These are phyloP conservation scores for human (Homo sapiens) DNA, from an alignment of 2,113 vertebrate species.

Conservation along the genomic window GRCh38 chr11:45960501-45961000, in stretches of 20 bases:
- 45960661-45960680: slow-evolving; percentile 14
- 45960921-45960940: background rate
- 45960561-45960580: background rate
- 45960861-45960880: background rate
- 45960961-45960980: background rate
- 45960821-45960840: background rate
- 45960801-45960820: background rate
- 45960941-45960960: background rate
- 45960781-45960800: background rate
- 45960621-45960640: background rate
- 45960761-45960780: slow-evolving; percentile 1
- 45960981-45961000: background rate
- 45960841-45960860: background rate
- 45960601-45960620: background rate
- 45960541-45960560: background rate
- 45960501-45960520: background rate
- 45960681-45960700: slow-evolving; percentile 1
- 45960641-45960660: background rate
- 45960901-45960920: background rate
- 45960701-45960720: background rate
- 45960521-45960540: background rate
- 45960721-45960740: slow-evolving; percentile 5
- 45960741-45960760: background rate
- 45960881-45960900: background rate
- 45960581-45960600: background rate